Conservation (phyloP, 2,888 invertebrate species). For the Odontomyia ornata region DNA sequence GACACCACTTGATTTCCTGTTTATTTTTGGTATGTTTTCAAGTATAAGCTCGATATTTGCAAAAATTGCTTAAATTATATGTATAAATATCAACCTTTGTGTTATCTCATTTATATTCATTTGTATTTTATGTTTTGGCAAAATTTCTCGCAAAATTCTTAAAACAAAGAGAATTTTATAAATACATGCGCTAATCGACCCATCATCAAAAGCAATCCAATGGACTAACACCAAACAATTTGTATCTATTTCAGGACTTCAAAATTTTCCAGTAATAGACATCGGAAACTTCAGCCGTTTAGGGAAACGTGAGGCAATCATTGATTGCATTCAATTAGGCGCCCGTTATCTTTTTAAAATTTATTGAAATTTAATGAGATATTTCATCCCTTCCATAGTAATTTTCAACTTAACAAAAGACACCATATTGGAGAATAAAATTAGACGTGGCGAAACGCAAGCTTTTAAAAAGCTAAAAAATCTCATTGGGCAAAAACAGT, state of each 20-base stretch:
- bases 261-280: slow-evolving; percentile 97
- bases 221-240: slow-evolving; percentile 44
- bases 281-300: slow-evolving; percentile 96
- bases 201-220: no score
- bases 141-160: no score
- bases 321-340: slow-evolving; percentile 43
- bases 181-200: no score
- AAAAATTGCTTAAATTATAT: no score
- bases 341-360: slow-evolving; percentile 39
- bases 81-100: no score
- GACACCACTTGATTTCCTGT: no score
- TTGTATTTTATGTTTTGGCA: no score
- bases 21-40: no score
- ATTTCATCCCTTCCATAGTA: slow-evolving; percentile 32
- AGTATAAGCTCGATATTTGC: no score
- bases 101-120: no score
- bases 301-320: slow-evolving; percentile 86
- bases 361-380: slow-evolving; percentile 29
- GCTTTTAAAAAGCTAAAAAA: slow-evolving; percentile 5
- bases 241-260: slow-evolving; percentile 75
- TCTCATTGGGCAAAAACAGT: not conserved
- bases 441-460: not conserved
- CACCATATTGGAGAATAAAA: slow-evolving; percentile 15
- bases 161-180: no score
- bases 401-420: slow-evolving; percentile 10